phyloP scores from a whole-genome alignment of 2,797 vertebrate species.

The Xenops minutus region DNA sequence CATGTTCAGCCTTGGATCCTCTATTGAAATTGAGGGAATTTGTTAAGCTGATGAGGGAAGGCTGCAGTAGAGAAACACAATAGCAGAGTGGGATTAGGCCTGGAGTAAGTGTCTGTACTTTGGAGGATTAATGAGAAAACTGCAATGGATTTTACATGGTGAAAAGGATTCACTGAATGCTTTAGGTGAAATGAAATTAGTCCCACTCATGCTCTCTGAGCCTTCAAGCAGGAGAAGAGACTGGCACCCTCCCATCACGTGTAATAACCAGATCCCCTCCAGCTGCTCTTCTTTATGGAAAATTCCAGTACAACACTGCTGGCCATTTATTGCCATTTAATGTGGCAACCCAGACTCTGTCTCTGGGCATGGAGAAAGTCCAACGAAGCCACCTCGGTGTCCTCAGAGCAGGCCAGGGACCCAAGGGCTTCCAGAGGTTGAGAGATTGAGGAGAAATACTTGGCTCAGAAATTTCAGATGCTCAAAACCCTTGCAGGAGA shows the following conservation, averaged over 20 bases:
- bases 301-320: not conserved
- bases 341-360: not conserved
- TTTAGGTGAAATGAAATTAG: constrained; percentile 70
- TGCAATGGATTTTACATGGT: constrained; percentile 69
- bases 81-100: constrained; percentile 68
- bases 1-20: constrained; percentile 48
- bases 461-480: not conserved
- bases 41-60: constrained; percentile 71
- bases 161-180: constrained; percentile 61
- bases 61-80: constrained; percentile 65
- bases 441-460: not conserved
- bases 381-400: not conserved
- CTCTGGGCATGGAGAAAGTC: not conserved
- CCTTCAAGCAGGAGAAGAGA: constrained; percentile 13
- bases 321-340: not conserved
- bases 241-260: constrained; percentile 25
- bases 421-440: not conserved
- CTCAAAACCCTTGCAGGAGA: not conserved
- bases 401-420: not conserved
- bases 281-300: not conserved
- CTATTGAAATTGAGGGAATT: constrained; percentile 59
- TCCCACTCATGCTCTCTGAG: constrained; percentile 20
- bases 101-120: constrained; percentile 68
- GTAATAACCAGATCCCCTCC: constrained; percentile 16
- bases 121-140: constrained; percentile 71